These are phyloP conservation scores for Mystacornis crossleyi DNA, from an alignment of 2,113 vertebrate species.

Conservation along the genomic window DNA sequence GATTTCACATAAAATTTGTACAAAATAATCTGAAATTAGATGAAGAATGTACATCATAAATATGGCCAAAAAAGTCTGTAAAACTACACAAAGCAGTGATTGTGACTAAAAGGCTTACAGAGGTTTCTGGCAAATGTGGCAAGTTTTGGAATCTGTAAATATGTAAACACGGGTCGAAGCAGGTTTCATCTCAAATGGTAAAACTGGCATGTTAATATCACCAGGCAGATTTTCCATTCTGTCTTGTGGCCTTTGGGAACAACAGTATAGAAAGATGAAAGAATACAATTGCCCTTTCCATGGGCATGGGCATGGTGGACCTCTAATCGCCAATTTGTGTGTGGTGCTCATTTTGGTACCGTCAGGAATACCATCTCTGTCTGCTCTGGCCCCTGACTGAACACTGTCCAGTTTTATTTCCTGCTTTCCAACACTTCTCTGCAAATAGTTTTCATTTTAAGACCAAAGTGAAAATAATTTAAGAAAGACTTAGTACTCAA, in stretches of 20 bases:
- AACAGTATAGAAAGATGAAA: neutral
- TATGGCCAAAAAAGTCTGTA: neutral
- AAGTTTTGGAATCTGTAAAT: neutral
- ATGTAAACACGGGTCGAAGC: neutral
- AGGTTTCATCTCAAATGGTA: neutral
- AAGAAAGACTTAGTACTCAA: neutral
- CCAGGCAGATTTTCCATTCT: neutral
- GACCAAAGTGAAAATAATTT: neutral
- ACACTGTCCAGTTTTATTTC: neutral
- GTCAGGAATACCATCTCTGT: neutral
- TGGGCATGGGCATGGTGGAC: too few relatives aligned
- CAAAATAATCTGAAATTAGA: neutral
- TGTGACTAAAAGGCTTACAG: neutral
- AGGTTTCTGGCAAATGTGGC: neutral
- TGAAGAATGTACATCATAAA: neutral
- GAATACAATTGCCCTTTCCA: neutral
- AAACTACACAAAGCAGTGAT: neutral
- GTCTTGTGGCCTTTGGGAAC: neutral
- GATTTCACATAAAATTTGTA: neutral
- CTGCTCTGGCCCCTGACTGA: neutral
- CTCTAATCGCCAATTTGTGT: rapidly evolving
- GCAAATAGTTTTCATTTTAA: neutral
- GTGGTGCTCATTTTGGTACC: neutral
- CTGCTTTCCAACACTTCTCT: neutral
- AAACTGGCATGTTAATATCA: neutral